Evolutionary conservation across 2,888 invertebrate genomes (phyloP).

Genomic region (Campoplex nolae): DNA sequence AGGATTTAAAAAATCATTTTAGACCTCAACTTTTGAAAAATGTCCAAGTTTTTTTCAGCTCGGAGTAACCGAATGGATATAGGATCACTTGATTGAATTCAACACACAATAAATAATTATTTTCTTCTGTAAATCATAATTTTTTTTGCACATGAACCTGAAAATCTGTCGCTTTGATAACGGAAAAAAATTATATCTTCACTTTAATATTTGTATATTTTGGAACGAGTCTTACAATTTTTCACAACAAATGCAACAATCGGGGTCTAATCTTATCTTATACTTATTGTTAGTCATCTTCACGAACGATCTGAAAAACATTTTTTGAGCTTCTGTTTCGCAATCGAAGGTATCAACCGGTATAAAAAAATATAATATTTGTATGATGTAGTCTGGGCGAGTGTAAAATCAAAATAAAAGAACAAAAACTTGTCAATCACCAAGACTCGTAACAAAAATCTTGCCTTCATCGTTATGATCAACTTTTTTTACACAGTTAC

Average conservation of each 20-base stretch:
- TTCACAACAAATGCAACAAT: slow-evolving; percentile 11
- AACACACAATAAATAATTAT: too few relatives aligned
- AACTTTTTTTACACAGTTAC: slow-evolving; percentile 45
- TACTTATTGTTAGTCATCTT: neutral
- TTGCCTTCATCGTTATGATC: slow-evolving; percentile 12
- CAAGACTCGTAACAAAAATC: slow-evolving; percentile 7
- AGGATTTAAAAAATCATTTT: too few relatives aligned
- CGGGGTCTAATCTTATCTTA: neutral
- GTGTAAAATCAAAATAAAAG: slow-evolving; percentile 3
- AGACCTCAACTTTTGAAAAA: too few relatives aligned
- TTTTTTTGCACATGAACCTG: too few relatives aligned
- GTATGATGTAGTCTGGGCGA: slow-evolving; percentile 19
- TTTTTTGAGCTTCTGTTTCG: slow-evolving; percentile 35
- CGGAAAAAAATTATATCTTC: neutral
- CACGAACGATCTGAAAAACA: slow-evolving; percentile 16
- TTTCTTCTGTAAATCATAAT: too few relatives aligned
- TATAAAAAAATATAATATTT: slow-evolving; percentile 55
- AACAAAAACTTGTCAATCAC: slow-evolving; percentile 1
- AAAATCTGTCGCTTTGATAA: too few relatives aligned
- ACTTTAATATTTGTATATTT: slow-evolving; percentile 4
- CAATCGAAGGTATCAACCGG: slow-evolving; percentile 33
- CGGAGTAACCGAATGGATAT: too few relatives aligned
- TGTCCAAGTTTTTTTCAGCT: too few relatives aligned
- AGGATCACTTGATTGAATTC: too few relatives aligned
- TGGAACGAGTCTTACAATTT: neutral